Conservation (phyloP, 1,140 invertebrate genomes). For the Parasteatoda tepidariorum region DNA sequence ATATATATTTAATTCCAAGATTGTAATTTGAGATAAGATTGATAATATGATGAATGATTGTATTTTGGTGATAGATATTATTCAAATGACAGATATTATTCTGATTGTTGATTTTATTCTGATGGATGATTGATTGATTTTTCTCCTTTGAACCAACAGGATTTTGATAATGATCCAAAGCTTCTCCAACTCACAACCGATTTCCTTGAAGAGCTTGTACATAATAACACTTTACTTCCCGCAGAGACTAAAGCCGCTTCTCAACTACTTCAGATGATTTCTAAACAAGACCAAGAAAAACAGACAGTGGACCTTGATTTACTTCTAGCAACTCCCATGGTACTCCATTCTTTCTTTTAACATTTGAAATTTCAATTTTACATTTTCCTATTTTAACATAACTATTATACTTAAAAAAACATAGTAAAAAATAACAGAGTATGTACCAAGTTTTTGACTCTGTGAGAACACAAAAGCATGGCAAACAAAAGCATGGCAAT, state of each 20-base stretch:
- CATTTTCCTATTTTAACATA: background rate
- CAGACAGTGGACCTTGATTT: slow-evolving; percentile 78
- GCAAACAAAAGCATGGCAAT: too few relatives aligned
- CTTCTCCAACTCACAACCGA: slow-evolving; percentile 84
- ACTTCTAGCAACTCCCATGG: slow-evolving; percentile 79
- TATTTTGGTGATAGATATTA: too few relatives aligned
- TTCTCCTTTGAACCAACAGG: slow-evolving; percentile 72
- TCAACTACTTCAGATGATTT: slow-evolving; percentile 82
- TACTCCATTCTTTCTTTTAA: slow-evolving; percentile 68
- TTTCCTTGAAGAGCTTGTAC: slow-evolving; percentile 89
- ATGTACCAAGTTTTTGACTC: too few relatives aligned
- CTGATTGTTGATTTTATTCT: background rate
- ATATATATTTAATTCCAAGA: too few relatives aligned
- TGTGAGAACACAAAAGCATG: too few relatives aligned
- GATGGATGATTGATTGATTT: background rate
- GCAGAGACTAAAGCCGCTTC: slow-evolving; percentile 90
- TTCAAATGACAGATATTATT: too few relatives aligned
- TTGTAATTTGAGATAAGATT: too few relatives aligned
- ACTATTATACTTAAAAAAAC: too few relatives aligned
- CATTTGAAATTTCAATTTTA: background rate
- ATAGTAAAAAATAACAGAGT: too few relatives aligned
- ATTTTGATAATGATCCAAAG: slow-evolving; percentile 84
- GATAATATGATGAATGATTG: too few relatives aligned
- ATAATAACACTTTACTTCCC: slow-evolving; percentile 85
- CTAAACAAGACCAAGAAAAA: slow-evolving; percentile 75